Conservation (phyloP, 2,113 vertebrate species). For the Pomatorhinus ruficollis region DNA sequence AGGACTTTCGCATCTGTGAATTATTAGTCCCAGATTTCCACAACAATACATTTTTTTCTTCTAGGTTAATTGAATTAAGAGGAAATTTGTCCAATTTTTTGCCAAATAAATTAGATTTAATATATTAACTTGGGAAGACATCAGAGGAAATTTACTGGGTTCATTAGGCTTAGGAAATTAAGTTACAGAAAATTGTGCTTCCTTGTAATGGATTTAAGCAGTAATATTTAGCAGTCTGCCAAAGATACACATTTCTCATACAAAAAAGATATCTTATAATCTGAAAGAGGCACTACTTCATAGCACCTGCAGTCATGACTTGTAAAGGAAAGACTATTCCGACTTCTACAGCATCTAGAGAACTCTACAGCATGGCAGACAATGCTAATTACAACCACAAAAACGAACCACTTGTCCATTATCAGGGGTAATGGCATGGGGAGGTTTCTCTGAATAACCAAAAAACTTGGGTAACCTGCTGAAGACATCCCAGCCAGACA, state of each 20-base stretch:
- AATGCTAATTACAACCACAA: background rate
- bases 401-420: background rate
- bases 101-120: slow-evolving; percentile 79
- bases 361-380: background rate
- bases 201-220: slow-evolving; percentile 76
- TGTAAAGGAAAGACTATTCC: background rate
- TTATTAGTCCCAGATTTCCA: slow-evolving; percentile 70
- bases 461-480: background rate
- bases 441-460: background rate
- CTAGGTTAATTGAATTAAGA: slow-evolving; percentile 76
- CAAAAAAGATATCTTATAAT: slow-evolving; percentile 56
- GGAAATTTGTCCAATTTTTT: slow-evolving; percentile 70
- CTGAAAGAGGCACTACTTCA: slow-evolving; percentile 9
- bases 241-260: slow-evolving; percentile 71
- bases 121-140: slow-evolving; percentile 78
- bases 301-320: background rate
- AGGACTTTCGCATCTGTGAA: slow-evolving; percentile 45
- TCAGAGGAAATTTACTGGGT: slow-evolving; percentile 80
- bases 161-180: slow-evolving; percentile 84
- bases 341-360: background rate
- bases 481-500: background rate
- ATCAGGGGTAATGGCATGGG: background rate
- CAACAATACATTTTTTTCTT: slow-evolving; percentile 65
- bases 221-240: slow-evolving; percentile 73
- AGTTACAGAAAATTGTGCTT: slow-evolving; percentile 78